Conservation (phyloP, 2,797 vertebrate genomes). For the Poecilia gillii region DNA sequence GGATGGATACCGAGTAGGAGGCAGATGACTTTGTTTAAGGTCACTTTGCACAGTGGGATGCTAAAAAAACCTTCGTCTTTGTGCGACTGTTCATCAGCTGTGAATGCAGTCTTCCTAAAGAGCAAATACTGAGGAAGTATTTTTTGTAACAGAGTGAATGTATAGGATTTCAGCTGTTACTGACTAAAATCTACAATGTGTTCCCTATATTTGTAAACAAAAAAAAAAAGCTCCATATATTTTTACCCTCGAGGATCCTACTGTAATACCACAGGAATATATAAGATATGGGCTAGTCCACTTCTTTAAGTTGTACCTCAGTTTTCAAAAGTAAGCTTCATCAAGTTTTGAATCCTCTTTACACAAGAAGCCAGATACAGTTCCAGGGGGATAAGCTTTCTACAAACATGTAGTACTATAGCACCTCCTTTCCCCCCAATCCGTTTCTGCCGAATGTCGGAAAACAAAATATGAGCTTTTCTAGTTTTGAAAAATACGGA, state of each 20-base stretch:
- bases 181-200: background rate
- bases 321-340: background rate
- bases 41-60: constrained; percentile 3
- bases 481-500: background rate
- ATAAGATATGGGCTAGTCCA: background rate
- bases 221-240: background rate
- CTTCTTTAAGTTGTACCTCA: background rate
- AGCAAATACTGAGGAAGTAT: constrained; percentile 1
- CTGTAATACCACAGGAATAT: background rate
- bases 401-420: background rate
- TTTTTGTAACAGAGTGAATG: background rate
- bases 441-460: background rate
- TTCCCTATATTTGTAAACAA: background rate
- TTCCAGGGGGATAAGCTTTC: background rate
- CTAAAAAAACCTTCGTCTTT: constrained; percentile 8
- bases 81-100: background rate
- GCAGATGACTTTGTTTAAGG: constrained; percentile 24
- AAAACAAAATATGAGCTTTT: background rate
- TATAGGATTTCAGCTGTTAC: background rate
- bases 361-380: background rate
- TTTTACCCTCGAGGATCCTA: background rate
- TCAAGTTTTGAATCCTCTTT: background rate
- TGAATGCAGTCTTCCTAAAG: background rate
- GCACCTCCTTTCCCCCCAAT: background rate
- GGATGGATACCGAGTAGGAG: constrained; percentile 1